phyloP scores from a whole-genome alignment of 1,140 invertebrate species.

The Platorchestia sp. region DNA sequence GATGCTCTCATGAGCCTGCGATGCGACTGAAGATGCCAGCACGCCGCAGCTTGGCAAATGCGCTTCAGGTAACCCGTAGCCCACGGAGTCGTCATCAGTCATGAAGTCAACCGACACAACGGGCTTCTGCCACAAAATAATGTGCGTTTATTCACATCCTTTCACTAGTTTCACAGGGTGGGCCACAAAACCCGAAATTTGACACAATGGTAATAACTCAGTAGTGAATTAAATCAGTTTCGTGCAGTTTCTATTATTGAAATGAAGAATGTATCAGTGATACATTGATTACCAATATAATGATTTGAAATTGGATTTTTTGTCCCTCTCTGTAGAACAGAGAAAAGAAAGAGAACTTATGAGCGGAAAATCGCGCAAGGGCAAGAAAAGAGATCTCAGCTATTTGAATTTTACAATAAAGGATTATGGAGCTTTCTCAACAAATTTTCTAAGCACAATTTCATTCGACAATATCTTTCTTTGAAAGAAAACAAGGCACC shows the following conservation, averaged over 20 bases:
- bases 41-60: constrained; percentile 50
- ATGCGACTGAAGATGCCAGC: constrained; percentile 17
- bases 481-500: background rate
- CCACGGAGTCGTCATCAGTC: background rate
- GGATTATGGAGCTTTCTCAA: background rate
- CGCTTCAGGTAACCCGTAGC: background rate
- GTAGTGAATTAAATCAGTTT: too few relatives aligned
- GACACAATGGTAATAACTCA: too few relatives aligned
- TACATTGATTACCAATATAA: too few relatives aligned
- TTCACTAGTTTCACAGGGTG: background rate
- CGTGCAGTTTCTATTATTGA: too few relatives aligned
- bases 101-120: background rate
- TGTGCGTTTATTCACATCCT: background rate
- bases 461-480: background rate
- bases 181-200: too few relatives aligned
- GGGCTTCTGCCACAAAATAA: constrained; percentile 2
- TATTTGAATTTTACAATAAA: background rate
- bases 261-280: too few relatives aligned
- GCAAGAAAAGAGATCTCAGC: background rate
- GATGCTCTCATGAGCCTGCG: background rate
- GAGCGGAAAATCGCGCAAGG: background rate
- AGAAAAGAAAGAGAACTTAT: background rate
- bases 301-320: too few relatives aligned
- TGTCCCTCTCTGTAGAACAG: too few relatives aligned
- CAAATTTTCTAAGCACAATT: background rate